Percentiles rank a stretch among this genome's conserved stretches.
Evolutionary conservation across 2,888 invertebrate species (phyloP).

Genomic region (Drosophila antonietae): DNA sequence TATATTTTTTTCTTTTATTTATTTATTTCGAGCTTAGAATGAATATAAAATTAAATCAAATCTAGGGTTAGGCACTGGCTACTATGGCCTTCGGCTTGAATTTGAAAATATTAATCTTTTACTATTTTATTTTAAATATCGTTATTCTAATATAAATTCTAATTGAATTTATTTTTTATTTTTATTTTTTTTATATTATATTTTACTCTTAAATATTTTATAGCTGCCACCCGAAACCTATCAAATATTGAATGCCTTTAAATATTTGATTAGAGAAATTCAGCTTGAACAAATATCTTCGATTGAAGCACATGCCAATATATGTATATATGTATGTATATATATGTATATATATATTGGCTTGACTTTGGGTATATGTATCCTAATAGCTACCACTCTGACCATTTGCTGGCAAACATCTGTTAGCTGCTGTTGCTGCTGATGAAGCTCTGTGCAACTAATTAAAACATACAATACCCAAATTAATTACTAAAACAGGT

Average conservation of each 20-base stretch:
- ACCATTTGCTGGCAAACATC: conserved; percentile 29
- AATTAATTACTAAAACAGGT: conserved; percentile 84
- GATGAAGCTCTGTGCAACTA: conserved; percentile 65
- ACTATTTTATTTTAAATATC: too few relatives aligned
- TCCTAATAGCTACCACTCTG: not conserved
- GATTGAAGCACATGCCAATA: not conserved
- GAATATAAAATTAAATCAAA: too few relatives aligned
- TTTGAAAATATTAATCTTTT: too few relatives aligned
- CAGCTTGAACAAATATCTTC: not conserved
- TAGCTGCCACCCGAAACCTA: not conserved
- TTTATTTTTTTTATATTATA: not conserved
- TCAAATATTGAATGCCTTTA: not conserved
- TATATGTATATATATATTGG: not conserved
- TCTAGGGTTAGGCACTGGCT: too few relatives aligned
- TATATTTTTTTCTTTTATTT: too few relatives aligned
- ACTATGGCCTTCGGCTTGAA: too few relatives aligned
- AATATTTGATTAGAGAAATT: not conserved
- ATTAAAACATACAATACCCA: conserved; percentile 84
- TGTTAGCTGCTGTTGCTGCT: conserved; percentile 27
- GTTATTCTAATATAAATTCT: too few relatives aligned
- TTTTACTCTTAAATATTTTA: not conserved
- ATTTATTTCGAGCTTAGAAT: too few relatives aligned
- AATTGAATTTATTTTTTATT: too few relatives aligned
- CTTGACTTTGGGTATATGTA: not conserved
- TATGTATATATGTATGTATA: not conserved